A percentile compares a stretch with the other conserved stretches of the same genome.
Conservation (phyloP, 2,113 vertebrate genomes). For the Leptocoma aspasia region DNA sequence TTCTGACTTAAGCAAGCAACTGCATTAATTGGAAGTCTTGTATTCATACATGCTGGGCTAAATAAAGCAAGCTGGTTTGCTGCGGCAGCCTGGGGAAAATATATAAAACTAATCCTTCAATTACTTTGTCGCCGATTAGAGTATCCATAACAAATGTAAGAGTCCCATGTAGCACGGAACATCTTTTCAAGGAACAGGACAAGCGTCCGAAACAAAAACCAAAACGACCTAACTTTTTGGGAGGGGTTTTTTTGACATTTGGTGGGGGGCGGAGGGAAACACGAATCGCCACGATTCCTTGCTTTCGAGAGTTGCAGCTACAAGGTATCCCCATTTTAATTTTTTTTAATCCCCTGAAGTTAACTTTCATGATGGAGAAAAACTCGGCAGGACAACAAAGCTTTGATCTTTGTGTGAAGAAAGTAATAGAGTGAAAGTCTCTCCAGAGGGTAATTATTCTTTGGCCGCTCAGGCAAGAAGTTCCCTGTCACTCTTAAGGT, state of each 20-base stretch:
- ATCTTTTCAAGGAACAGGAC: neutral
- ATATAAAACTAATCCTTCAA: slow-evolving; percentile 45
- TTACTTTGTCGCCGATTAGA: slow-evolving; percentile 12
- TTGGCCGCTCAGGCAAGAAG: slow-evolving; percentile 62
- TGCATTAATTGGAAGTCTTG: slow-evolving; percentile 60
- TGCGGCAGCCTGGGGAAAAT: slow-evolving; percentile 51
- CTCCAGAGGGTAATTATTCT: slow-evolving; percentile 78
- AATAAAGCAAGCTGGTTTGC: slow-evolving; percentile 65
- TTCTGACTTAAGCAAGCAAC: slow-evolving; percentile 60
- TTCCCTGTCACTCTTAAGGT: slow-evolving; percentile 70
- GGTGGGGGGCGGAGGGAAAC: neutral
- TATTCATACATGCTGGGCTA: slow-evolving; percentile 69
- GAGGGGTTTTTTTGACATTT: neutral
- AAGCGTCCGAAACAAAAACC: neutral
- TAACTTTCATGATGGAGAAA: slow-evolving; percentile 53
- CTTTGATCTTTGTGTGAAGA: slow-evolving; percentile 56
- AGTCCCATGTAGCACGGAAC: neutral
- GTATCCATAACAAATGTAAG: neutral
- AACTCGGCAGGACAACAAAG: slow-evolving; percentile 74
- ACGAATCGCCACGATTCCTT: neutral
- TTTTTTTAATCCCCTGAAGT: slow-evolving; percentile 41
- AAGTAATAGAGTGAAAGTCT: slow-evolving; percentile 63
- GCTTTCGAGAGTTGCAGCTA: neutral
- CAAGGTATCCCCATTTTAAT: neutral
- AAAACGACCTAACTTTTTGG: neutral